Evolutionary conservation across 2,797 vertebrate species (phyloP), one percentile per base, ranked within the genome.

Genomic region (Psittacula derbiana): DNA sequence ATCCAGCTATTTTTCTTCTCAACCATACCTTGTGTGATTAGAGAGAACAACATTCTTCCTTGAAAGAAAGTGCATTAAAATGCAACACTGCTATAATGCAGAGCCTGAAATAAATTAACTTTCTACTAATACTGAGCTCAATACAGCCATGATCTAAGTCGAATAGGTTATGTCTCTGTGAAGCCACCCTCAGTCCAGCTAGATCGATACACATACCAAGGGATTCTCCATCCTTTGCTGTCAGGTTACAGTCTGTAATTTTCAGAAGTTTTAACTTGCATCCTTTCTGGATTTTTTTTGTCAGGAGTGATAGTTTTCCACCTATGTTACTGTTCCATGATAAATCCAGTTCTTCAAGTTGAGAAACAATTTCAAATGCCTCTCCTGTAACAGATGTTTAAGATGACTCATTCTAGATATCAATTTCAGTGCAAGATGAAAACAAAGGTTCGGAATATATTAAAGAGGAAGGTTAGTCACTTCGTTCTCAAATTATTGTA

Each of bases 291-390:
- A 99, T 66, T 46, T 97, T 98, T 78, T 97, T 97, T 67, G 98
- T 97, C 60, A 99, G 92, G 86, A 97, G 91, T 47, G 97, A 98
- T 61, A 99, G 75, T 70, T 98, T 98, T 28, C 98, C 98, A 33
- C 99, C 98, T 4, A 99, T 88, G 6, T 98, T 95, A 43, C 86
- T 44, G 80, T 99, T 99, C 99, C 99, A 99, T 60, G 99, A 99
- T 91, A 99, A 96, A 95, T 99, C 98, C 49, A 99, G 82, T 88
- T 98, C 88, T 97, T 99, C 98, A 91, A 99, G 80, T 16, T 98
- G 96, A 78, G 98, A 98, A 55, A 98, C 27, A 28, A 46, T 88
- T 95, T 96, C 94, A 83, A 99, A 97, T n/a, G 97, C 96, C 19
- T 98, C 98, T 57, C 98, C 99, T 98, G 89, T 75, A 92, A 97